Conservation (phyloP, 2,113 vertebrate species). For the Hirundichthys speculiger region DNA sequence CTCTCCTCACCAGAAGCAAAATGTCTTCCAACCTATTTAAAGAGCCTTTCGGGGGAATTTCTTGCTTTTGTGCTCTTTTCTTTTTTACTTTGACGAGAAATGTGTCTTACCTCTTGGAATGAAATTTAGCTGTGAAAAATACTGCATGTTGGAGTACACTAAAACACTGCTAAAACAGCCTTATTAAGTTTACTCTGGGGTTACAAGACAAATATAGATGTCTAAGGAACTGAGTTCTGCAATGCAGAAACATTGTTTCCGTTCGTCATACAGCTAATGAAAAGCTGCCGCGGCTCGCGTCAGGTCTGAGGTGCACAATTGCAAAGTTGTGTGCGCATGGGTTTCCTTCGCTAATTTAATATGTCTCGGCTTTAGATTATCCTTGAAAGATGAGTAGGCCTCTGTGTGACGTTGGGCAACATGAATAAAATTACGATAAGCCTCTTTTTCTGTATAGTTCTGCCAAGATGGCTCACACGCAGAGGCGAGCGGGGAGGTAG, state of each 20-base stretch:
- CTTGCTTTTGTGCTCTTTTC: background rate
- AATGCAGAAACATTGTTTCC: no score
- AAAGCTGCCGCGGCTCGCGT: background rate
- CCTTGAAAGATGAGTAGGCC: conserved; percentile 32
- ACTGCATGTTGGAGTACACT: no score
- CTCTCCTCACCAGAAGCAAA: conserved; percentile 38
- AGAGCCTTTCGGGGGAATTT: no score
- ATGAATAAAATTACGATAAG: conserved; percentile 46
- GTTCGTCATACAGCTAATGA: no score
- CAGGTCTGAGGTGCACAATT: conserved; percentile 7
- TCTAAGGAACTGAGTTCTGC: no score
- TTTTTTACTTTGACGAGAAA: no score
- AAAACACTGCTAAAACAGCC: no score
- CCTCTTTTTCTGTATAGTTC: conserved; percentile 54
- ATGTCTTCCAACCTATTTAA: conserved; percentile 34
- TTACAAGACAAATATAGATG: no score
- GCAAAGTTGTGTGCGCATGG: background rate
- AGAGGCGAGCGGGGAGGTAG: conserved; percentile 42
- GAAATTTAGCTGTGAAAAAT: no score
- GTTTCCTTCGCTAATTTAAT: conserved; percentile 18
- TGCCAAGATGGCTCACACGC: conserved; percentile 62
- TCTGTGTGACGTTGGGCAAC: conserved; percentile 26
- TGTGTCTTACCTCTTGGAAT: no score
- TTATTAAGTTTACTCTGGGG: no score
- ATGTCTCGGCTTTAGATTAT: conserved; percentile 30